A percentile compares a stretch with the other conserved stretches of the same genome.
Conservation (phyloP, 2,888 invertebrate genomes). For the Diarsia dahlii region DNA sequence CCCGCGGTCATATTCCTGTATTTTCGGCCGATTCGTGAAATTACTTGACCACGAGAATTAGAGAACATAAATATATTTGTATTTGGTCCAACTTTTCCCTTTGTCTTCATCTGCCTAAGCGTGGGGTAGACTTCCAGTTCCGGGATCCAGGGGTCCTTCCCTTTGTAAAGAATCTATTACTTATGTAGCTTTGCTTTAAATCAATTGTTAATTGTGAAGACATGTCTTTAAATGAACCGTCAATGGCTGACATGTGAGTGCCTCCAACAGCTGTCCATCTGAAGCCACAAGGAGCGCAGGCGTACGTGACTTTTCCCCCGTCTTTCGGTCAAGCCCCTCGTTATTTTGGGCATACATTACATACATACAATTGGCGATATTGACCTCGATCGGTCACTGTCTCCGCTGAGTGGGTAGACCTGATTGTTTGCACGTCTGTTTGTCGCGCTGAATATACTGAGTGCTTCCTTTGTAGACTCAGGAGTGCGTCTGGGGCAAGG, state of each 20-base stretch:
- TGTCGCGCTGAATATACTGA: not conserved
- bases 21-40: not conserved
- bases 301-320: constrained; percentile 45
- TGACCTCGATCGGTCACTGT: constrained; percentile 41
- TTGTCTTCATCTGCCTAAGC: too few species aligned
- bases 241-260: too few species aligned
- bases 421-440: not conserved
- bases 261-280: too few species aligned
- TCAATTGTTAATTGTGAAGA: too few species aligned
- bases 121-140: too few species aligned
- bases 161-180: too few species aligned
- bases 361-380: not conserved
- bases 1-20: not conserved
- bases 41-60: too few species aligned
- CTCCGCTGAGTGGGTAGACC: not conserved
- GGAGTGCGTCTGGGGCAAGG: not conserved
- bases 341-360: constrained; percentile 20
- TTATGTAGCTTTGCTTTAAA: too few species aligned
- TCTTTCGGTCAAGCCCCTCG: not conserved
- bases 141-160: too few species aligned
- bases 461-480: constrained; percentile 5
- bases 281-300: not conserved
- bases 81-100: too few species aligned
- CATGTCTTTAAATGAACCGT: too few species aligned
- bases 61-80: too few species aligned